These are phyloP conservation scores for Seriola quinqueradiata DNA, from an alignment of 2,113 vertebrate species.

Conservation along the genomic window DNA sequence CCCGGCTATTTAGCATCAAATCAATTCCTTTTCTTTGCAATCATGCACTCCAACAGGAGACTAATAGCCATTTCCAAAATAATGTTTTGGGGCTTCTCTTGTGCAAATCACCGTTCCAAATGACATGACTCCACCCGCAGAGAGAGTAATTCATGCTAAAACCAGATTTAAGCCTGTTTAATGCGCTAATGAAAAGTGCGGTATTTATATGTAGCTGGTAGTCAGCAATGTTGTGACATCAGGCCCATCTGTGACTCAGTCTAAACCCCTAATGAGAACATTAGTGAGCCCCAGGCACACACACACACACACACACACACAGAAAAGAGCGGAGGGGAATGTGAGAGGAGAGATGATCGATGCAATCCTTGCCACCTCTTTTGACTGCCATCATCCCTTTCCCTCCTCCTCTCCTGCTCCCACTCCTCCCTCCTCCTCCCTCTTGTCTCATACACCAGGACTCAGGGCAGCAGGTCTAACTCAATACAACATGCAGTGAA, in stretches of 20 bases:
- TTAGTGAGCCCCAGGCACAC: conserved; percentile 57
- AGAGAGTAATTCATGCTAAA: conserved; percentile 66
- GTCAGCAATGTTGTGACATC: conserved; percentile 66
- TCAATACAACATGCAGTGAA: conserved; percentile 59
- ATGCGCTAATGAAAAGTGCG: conserved; percentile 73
- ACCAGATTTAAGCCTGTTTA: conserved; percentile 68
- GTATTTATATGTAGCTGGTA: conserved; percentile 66
- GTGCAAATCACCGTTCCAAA: conserved; percentile 34
- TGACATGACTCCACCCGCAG: conserved; percentile 51
- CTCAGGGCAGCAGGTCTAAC: conserved; percentile 57
- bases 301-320: conserved; percentile 9
- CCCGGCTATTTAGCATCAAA: conserved; percentile 1
- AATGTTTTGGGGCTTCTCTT: neutral
- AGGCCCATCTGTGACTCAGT: conserved; percentile 71
- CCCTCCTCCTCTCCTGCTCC: conserved; percentile 19
- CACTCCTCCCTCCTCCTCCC: conserved; percentile 30
- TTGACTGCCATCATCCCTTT: conserved; percentile 55
- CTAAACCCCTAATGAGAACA: conserved; percentile 73
- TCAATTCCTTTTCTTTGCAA: conserved; percentile 28
- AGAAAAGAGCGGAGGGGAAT: conserved; percentile 13
- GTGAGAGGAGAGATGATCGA: conserved; percentile 58
- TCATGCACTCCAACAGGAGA: conserved; percentile 13
- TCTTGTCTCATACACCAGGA: conserved; percentile 45
- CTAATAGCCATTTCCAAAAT: conserved; percentile 44
- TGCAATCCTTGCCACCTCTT: conserved; percentile 61